These are phyloP conservation scores for Geococcyx californianus DNA, from an alignment of 2,113 vertebrate species.

Conservation along the genomic window DNA sequence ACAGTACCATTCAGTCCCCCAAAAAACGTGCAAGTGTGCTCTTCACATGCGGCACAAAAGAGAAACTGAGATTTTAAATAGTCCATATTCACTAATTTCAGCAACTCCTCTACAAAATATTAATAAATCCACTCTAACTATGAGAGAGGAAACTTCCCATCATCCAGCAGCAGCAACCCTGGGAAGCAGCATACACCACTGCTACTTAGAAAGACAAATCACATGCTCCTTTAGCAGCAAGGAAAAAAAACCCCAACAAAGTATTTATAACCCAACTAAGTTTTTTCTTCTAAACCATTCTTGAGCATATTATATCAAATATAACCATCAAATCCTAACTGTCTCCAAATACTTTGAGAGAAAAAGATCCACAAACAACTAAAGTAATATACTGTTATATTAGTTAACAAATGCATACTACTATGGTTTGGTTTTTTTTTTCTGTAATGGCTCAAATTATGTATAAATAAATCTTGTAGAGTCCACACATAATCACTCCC, in stretches of 20 bases:
- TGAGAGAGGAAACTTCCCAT: not conserved
- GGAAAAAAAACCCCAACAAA: no score
- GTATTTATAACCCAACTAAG: not conserved
- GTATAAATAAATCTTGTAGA: not conserved
- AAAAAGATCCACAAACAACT: not conserved
- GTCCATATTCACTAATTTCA: not conserved
- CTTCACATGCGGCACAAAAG: not conserved
- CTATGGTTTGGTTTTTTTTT: not conserved
- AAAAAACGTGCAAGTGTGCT: not conserved
- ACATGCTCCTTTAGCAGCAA: not conserved
- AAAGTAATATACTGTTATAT: not conserved
- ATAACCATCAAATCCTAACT: not conserved
- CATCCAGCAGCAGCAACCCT: not conserved
- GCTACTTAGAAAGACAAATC: not conserved
- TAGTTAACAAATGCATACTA: not conserved
- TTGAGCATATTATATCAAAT: not conserved
- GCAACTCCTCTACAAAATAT: not conserved
- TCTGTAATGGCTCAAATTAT: not conserved
- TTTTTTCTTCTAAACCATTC: not conserved
- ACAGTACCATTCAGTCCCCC: not conserved
- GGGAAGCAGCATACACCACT: not conserved
- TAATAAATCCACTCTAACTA: not conserved
- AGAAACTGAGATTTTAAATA: not conserved
- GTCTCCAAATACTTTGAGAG: not conserved
- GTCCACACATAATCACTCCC: not conserved